Base-by-base conservation (phyloP, 2,888 invertebrate species). In the Troides aeacus region DNA sequence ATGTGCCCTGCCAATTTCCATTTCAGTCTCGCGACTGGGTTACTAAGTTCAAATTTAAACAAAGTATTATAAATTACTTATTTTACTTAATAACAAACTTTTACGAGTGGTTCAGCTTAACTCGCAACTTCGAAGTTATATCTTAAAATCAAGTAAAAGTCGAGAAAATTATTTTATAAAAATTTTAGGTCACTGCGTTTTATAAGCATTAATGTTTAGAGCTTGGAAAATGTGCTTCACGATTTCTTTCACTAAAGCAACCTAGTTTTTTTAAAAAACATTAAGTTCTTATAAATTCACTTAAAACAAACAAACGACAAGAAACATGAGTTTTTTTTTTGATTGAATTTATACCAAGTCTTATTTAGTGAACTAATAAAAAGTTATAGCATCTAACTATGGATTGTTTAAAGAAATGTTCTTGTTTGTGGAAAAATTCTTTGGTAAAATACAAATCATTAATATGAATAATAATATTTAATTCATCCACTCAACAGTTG, bases 401-500 rank as follows among this genome's bases (percentile, higher is more conserved):
- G 15, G 4, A 46, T 46, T 15, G 15, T 15, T 46, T 46, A 15
- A 46, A 2, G 15, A 46, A 12, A 46, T 0, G 15, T 15, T 10
- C 1, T 10, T 46, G 15, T 15, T 46, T 12, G 12, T 46, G 15
- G 46, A 46, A 46, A 46, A 46, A 15, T 15, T 15, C 12, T 15
- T 46, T 46, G 2, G 46, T 15, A 46, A 46, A 46, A 46, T 46
- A 46, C 46, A 46, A 46, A 46, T 15, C 15, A 15, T 46, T 46
- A 46, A 12, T 46, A 46, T 46, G 1, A 15, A 46, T 46, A 46
- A 12, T 15, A 56, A 56, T 21, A 56, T 56, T 56, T 56, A 56
- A 56, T 66, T 69, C 78, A 82, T 76, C 90, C 87, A 71, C 91
- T 92, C 68, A 93, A 73, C 65, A 93, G 77, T 74, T 93, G 93